phyloP scores from a whole-genome alignment of 2,113 vertebrate genomes.

The Hemibagrus wyckioides region DNA sequence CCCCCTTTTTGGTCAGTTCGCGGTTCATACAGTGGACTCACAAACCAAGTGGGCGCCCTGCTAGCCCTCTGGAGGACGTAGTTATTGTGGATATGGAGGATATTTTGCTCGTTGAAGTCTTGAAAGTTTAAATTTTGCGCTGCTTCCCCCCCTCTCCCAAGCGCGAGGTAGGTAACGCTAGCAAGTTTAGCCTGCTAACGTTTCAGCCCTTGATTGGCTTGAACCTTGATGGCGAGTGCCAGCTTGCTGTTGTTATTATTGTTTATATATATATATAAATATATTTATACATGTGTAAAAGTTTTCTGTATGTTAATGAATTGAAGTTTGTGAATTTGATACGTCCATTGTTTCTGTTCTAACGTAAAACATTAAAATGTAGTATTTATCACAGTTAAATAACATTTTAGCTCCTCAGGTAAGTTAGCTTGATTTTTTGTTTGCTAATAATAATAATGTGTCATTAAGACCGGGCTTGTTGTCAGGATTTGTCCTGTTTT shows the following conservation, averaged over 20 bases:
- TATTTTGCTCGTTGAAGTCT: constrained; percentile 22
- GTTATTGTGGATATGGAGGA: background rate
- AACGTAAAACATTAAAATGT: background rate
- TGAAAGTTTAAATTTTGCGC: constrained; percentile 58
- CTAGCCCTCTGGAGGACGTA: background rate
- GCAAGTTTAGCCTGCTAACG: constrained; percentile 50
- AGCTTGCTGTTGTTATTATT: constrained; percentile 27
- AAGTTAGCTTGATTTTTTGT: background rate
- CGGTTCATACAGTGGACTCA: background rate
- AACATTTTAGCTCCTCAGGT: background rate
- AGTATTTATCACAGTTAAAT: background rate
- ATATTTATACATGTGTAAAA: too few relatives aligned
- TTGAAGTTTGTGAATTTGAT: background rate
- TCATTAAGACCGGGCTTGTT: background rate
- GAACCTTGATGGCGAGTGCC: constrained; percentile 29
- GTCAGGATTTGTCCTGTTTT: background rate
- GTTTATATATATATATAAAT: background rate
- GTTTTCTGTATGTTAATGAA: background rate
- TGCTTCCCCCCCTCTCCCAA: constrained; percentile 31
- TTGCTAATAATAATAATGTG: constrained; percentile 20
- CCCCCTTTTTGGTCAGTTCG: constrained; percentile 22
- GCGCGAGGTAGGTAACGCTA: constrained; percentile 43
- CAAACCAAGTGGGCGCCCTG: too few relatives aligned
- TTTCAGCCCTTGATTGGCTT: constrained; percentile 52
- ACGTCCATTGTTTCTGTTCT: background rate